phyloP scores from a whole-genome alignment of 2,797 vertebrate genomes.

The Centropyge bicolor region DNA sequence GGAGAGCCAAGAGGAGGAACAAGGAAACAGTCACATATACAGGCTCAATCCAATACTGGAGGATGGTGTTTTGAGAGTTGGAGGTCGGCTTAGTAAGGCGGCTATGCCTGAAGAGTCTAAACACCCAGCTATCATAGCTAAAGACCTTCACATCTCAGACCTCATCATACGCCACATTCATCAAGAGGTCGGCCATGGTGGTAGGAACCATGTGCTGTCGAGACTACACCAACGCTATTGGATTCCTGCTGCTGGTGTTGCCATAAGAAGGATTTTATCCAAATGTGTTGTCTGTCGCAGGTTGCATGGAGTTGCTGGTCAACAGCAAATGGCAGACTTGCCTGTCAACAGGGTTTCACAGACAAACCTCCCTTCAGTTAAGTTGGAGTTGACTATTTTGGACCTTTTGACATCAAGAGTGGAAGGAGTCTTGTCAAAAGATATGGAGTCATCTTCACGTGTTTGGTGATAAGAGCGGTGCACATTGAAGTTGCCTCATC shows the following conservation, averaged over 20 bases:
- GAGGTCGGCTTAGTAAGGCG: too few relatives aligned
- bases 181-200: too few relatives aligned
- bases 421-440: neutral
- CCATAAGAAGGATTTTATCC: neutral
- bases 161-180: too few relatives aligned
- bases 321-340: neutral
- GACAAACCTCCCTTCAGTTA: neutral
- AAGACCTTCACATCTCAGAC: too few relatives aligned
- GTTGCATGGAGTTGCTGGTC: neutral
- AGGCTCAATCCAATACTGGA: too few relatives aligned
- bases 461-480: neutral
- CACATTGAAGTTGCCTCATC: neutral
- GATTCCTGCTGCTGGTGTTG: neutral
- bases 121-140: too few relatives aligned
- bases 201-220: too few relatives aligned
- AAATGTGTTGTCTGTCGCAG: neutral
- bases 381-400: too few relatives aligned
- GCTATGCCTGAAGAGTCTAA: too few relatives aligned
- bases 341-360: neutral
- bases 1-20: slow-evolving; percentile 49
- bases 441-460: neutral
- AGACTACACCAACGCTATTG: neutral
- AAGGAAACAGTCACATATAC: too few relatives aligned
- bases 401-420: neutral
- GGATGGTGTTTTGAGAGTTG: too few relatives aligned